These are phyloP conservation scores for Apomyelois bistriatella DNA, from an alignment of 2,888 invertebrate genomes.

Conservation along the genomic window DNA sequence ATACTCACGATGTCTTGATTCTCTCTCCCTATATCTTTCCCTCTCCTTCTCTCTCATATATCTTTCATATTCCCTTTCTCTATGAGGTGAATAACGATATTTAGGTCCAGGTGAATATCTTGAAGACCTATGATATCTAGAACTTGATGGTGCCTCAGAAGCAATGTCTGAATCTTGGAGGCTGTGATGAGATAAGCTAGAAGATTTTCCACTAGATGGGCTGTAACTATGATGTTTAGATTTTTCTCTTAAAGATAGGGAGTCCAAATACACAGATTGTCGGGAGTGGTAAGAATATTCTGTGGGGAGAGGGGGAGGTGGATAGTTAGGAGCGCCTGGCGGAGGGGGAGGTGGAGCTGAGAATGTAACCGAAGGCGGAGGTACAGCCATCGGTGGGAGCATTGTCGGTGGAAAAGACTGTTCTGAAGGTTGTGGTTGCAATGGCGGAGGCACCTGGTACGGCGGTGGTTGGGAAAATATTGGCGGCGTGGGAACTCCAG, in stretches of 20 bases:
- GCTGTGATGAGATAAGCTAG: slow-evolving; percentile 5
- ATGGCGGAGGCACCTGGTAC: slow-evolving; percentile 21
- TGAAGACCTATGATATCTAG: slow-evolving; percentile 18
- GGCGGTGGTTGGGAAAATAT: slow-evolving; percentile 36
- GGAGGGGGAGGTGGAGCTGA: slow-evolving; percentile 4
- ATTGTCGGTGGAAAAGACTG: slow-evolving; percentile 21
- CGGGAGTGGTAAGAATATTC: neutral
- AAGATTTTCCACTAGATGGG: slow-evolving; percentile 5
- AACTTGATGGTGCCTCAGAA: slow-evolving; percentile 8
- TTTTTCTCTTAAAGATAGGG: neutral
- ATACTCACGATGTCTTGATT: slow-evolving; percentile 25
- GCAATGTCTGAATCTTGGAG: neutral
- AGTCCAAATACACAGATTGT: neutral
- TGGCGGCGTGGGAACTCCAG: slow-evolving; percentile 29
- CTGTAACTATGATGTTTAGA: neutral
- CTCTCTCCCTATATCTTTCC: slow-evolving; percentile 26
- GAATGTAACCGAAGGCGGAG: slow-evolving; percentile 22
- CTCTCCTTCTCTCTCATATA: slow-evolving; percentile 29
- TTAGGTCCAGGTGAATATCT: slow-evolving; percentile 20
- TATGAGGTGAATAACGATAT: slow-evolving; percentile 32
- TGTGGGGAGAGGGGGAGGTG: slow-evolving; percentile 6
- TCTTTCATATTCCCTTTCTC: slow-evolving; percentile 29
- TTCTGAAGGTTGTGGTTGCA: slow-evolving; percentile 21
- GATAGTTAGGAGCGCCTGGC: neutral
- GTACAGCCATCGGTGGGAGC: slow-evolving; percentile 26